Conservation (phyloP, 1,140 invertebrate species). For the Drosophila lini region DNA sequence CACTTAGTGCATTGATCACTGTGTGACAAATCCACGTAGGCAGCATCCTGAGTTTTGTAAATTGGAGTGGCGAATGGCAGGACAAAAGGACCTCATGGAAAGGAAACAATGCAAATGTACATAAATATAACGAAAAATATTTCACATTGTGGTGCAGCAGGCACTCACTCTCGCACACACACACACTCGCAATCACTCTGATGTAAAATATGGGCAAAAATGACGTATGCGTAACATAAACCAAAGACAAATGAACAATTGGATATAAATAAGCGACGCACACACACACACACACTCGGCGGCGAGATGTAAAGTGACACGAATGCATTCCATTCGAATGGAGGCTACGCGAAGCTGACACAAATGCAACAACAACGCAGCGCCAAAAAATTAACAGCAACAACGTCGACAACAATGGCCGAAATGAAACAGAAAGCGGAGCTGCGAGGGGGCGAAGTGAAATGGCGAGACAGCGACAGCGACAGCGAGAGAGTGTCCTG, state of each 20-base stretch:
- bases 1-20: slow-evolving; percentile 39
- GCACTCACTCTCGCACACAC: slow-evolving; percentile 29
- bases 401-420: slow-evolving; percentile 57
- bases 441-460: background rate
- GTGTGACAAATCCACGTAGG: slow-evolving; percentile 42
- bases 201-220: slow-evolving; percentile 77
- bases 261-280: slow-evolving; percentile 78
- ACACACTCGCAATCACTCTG: slow-evolving; percentile 14
- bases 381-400: slow-evolving; percentile 77
- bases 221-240: slow-evolving; percentile 83
- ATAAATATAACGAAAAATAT: slow-evolving; percentile 78
- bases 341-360: slow-evolving; percentile 44
- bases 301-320: slow-evolving; percentile 52
- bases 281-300: slow-evolving; percentile 17
- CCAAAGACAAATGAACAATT: slow-evolving; percentile 83
- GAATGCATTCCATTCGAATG: slow-evolving; percentile 47
- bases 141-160: slow-evolving; percentile 67
- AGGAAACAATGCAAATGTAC: slow-evolving; percentile 56
- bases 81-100: slow-evolving; percentile 34
- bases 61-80: slow-evolving; percentile 38
- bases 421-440: slow-evolving; percentile 53
- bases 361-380: slow-evolving; percentile 69
- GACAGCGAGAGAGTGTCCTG: slow-evolving; percentile 53
- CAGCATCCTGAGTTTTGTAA: slow-evolving; percentile 47
- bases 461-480: slow-evolving; percentile 1